Percentiles rank a stretch among this genome's conserved stretches.
Evolutionary conservation across 2,113 vertebrate species (phyloP).

Genomic region (Vireo altiloquus): DNA sequence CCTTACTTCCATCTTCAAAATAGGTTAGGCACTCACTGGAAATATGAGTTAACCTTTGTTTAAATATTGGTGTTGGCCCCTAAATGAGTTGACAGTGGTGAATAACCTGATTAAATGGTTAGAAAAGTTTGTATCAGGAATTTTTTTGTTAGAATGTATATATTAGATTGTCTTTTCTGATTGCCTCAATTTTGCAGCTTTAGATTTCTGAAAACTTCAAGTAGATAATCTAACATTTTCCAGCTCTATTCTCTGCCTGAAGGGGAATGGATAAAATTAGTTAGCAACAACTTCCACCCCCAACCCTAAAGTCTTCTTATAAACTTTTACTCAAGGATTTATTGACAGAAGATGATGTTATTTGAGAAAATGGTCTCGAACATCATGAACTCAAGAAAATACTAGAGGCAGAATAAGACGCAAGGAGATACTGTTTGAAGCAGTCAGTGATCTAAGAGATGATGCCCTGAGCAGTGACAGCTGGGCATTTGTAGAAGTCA

Average conservation of each 20-base stretch:
- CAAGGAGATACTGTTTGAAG: not conserved
- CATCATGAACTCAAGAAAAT: not conserved
- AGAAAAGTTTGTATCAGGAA: not conserved
- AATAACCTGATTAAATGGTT: not conserved
- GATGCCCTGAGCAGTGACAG: not conserved
- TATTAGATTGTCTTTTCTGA: not conserved
- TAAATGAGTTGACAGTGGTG: not conserved
- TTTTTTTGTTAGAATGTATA: not conserved
- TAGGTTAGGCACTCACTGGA: not conserved
- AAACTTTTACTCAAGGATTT: not conserved
- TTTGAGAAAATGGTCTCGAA: not conserved
- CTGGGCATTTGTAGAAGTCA: not conserved
- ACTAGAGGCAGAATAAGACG: not conserved
- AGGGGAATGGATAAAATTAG: not conserved
- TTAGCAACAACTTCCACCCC: fast-evolving
- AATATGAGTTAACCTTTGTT: not conserved
- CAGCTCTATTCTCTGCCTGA: not conserved
- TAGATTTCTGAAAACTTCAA: not conserved
- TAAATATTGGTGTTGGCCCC: not conserved
- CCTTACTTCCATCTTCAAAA: not conserved
- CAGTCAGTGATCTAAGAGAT: not conserved
- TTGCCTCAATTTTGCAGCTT: not conserved
- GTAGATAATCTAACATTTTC: not conserved
- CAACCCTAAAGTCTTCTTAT: not conserved
- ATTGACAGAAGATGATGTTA: not conserved